Conservation (phyloP, 2,113 vertebrate species). For the Daubentonia madagascariensis region DNA sequence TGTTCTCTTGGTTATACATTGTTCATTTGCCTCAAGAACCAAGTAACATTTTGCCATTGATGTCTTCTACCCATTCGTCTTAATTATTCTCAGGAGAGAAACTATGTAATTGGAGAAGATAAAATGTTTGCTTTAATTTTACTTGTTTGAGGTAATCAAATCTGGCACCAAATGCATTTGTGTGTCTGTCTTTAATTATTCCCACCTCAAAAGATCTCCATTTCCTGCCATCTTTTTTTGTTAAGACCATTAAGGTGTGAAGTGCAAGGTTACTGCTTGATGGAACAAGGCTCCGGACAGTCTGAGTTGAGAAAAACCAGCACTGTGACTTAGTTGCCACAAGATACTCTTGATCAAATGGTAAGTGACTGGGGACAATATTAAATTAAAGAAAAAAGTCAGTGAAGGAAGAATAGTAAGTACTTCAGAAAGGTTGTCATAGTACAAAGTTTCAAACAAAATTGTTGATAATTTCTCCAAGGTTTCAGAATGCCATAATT, state of each 20-base stretch:
- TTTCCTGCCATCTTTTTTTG: slow-evolving; percentile 69
- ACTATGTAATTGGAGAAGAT: slow-evolving; percentile 81
- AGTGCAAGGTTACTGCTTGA: slow-evolving; percentile 80
- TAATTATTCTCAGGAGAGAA: slow-evolving; percentile 69
- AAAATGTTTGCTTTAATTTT: slow-evolving; percentile 85
- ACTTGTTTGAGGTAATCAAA: slow-evolving; percentile 85
- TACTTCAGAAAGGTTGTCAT: neutral
- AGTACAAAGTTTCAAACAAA: neutral
- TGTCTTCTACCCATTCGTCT: slow-evolving; percentile 72
- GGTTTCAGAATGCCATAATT: neutral
- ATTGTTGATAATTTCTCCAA: neutral
- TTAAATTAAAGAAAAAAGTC: slow-evolving; percentile 18
- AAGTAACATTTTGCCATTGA: slow-evolving; percentile 40
- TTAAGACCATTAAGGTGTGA: slow-evolving; percentile 87
- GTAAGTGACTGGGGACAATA: slow-evolving; percentile 60
- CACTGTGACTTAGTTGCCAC: slow-evolving; percentile 72
- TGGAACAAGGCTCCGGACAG: slow-evolving; percentile 87
- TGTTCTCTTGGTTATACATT: neutral
- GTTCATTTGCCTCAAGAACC: neutral
- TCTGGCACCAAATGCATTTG: slow-evolving; percentile 86
- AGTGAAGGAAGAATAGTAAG: neutral
- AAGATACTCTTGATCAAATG: slow-evolving; percentile 84
- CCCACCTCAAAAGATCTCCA: slow-evolving; percentile 76
- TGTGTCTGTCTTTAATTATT: slow-evolving; percentile 84
- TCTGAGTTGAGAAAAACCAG: slow-evolving; percentile 83